phyloP scores from a whole-genome alignment of 1,140 invertebrate genomes.

The Octopus sinensis region DNA sequence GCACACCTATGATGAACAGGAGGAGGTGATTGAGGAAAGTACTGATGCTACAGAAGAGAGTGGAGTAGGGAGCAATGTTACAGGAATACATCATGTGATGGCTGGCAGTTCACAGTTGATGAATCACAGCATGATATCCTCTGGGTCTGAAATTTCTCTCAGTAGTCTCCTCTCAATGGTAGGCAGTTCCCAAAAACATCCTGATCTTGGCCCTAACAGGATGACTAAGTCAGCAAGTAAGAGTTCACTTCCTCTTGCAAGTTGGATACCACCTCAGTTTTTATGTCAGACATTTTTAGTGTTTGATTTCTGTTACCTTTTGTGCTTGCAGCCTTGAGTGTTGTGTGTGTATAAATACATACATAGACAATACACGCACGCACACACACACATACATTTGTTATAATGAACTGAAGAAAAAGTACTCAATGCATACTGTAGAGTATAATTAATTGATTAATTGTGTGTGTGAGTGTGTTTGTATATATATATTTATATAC shows the following conservation, averaged over 20 bases:
- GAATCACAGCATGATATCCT: neutral
- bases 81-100: neutral
- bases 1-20: neutral
- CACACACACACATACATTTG: too few relatives aligned
- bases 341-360: too few relatives aligned
- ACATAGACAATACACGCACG: too few relatives aligned
- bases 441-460: too few relatives aligned
- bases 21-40: neutral
- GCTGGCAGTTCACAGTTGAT: neutral
- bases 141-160: conserved; percentile 1
- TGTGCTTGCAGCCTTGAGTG: too few relatives aligned
- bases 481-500: too few relatives aligned
- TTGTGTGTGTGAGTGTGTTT: too few relatives aligned
- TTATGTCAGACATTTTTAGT: too few relatives aligned
- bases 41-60: neutral
- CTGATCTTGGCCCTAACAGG: conserved; percentile 5
- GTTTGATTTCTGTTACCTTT: too few relatives aligned
- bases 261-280: too few relatives aligned
- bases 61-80: neutral
- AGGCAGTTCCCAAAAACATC: conserved; percentile 1
- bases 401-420: too few relatives aligned
- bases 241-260: neutral
- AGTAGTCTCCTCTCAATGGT: neutral
- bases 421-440: too few relatives aligned
- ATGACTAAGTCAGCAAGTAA: conserved; percentile 8